phyloP scores from a whole-genome alignment of 2,113 vertebrate species.

The Jaculus jaculus region DNA sequence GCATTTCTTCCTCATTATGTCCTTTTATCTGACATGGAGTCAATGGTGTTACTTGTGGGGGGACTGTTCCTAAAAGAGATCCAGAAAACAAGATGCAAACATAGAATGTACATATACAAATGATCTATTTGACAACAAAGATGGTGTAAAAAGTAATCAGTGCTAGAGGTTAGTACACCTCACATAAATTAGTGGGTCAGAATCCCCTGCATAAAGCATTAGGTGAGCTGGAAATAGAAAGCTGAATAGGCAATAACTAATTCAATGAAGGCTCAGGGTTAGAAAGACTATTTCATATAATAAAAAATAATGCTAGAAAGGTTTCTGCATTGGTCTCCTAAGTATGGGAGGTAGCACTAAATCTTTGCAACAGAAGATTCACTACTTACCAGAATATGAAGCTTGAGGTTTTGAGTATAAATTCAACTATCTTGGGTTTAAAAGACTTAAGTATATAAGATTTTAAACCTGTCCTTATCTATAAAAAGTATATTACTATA shows the following conservation, averaged over 20 bases:
- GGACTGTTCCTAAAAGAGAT: not conserved
- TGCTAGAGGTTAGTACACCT: not conserved
- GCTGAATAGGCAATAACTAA: not conserved
- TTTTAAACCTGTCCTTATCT: conserved; percentile 32
- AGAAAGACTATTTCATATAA: conserved; percentile 26
- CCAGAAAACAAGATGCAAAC: not conserved
- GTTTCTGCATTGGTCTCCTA: not conserved
- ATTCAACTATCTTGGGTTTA: conserved; percentile 34
- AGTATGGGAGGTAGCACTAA: not conserved
- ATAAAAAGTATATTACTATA: conserved; percentile 15
- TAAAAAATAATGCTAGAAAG: not conserved
- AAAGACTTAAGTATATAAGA: not conserved
- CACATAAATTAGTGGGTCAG: not conserved
- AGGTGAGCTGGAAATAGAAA: not conserved
- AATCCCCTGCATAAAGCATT: not conserved
- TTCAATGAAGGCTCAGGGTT: not conserved
- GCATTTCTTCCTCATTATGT: not conserved
- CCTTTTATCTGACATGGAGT: not conserved
- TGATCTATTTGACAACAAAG: not conserved
- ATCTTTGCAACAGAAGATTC: conserved; percentile 29
- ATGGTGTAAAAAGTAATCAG: not conserved
- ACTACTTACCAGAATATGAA: conserved; percentile 14
- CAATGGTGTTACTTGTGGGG: not conserved
- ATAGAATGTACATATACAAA: not conserved
- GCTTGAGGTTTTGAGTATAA: conserved; percentile 35